Evolutionary conservation across 2,797 vertebrate genomes (phyloP).

Genomic region (Sardinella longiceps): DNA sequence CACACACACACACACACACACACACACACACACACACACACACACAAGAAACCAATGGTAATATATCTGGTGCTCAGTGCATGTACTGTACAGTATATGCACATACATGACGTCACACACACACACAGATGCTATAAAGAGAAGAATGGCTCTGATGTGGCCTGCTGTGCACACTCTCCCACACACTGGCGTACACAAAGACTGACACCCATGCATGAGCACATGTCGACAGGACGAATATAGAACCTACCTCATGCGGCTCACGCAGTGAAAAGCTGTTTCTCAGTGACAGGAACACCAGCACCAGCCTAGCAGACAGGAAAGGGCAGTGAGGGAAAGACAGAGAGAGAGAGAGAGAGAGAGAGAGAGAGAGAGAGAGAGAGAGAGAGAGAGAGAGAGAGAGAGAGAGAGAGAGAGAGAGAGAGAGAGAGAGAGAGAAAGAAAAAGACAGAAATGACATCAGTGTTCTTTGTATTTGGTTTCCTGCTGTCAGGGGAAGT

Average conservation of each 20-base stretch:
- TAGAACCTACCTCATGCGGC: conserved; percentile 66
- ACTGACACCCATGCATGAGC: conserved; percentile 1
- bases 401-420: conserved; percentile 25
- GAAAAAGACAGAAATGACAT: not conserved
- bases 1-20: no score
- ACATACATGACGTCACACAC: no score
- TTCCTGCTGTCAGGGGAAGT: not conserved
- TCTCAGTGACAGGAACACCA: conserved; percentile 50
- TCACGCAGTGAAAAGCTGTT: conserved; percentile 53
- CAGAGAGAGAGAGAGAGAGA: not conserved
- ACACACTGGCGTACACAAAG: conserved; percentile 1
- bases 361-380: not conserved
- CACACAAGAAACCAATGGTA: no score
- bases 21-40: not conserved
- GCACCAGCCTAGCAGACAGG: conserved; percentile 45
- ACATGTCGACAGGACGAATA: conserved; percentile 43
- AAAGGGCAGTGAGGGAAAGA: not conserved
- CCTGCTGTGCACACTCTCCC: not conserved
- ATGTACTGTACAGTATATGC: no score
- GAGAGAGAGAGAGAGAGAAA: not conserved
- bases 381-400: not conserved
- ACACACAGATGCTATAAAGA: not conserved
- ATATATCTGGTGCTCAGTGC: not conserved
- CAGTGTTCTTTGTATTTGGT: not conserved
- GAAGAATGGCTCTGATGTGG: not conserved